Evolutionary conservation across 2,113 vertebrate genomes (phyloP).

Genomic region (Callopanchax toddi): DNA sequence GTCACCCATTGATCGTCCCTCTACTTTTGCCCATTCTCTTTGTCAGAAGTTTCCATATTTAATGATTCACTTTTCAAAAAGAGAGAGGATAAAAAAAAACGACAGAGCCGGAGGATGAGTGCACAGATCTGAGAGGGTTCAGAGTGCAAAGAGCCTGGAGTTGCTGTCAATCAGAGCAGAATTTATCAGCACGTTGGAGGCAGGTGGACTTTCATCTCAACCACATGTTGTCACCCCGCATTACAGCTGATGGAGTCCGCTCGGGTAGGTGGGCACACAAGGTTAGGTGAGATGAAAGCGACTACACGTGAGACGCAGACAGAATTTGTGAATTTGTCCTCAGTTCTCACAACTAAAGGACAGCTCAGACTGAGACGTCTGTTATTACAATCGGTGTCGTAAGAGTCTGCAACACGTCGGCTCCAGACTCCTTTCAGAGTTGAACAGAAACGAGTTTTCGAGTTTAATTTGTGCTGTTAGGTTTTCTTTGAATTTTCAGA

Average conservation of each 20-base stretch:
- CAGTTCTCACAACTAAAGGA: slow-evolving; percentile 14
- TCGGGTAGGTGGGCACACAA: slow-evolving; percentile 54
- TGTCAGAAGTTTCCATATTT: slow-evolving; percentile 34
- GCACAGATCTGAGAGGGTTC: slow-evolving; percentile 36
- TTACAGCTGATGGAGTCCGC: slow-evolving; percentile 61
- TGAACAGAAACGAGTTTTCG: not conserved
- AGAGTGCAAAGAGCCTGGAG: slow-evolving; percentile 52
- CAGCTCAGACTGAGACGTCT: slow-evolving; percentile 8
- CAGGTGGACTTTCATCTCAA: slow-evolving; percentile 68
- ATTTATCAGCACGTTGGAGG: slow-evolving; percentile 63
- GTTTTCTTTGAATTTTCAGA: too few species aligned
- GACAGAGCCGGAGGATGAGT: slow-evolving; percentile 16
- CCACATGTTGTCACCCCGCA: slow-evolving; percentile 59
- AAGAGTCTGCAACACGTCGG: not conserved
- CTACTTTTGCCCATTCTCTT: slow-evolving; percentile 15
- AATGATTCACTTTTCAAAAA: slow-evolving; percentile 16
- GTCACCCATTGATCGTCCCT: not conserved
- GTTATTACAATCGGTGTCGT: slow-evolving; percentile 1
- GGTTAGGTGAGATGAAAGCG: slow-evolving; percentile 59
- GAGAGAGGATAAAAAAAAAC: too few species aligned
- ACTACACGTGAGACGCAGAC: slow-evolving; percentile 34
- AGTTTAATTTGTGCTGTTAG: not conserved
- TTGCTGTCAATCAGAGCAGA: slow-evolving; percentile 61
- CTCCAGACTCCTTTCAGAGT: not conserved
- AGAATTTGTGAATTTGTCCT: slow-evolving; percentile 46